Base-by-base conservation (phyloP, 2,113 vertebrate genomes). In the Periophthalmus modestus region DNA sequence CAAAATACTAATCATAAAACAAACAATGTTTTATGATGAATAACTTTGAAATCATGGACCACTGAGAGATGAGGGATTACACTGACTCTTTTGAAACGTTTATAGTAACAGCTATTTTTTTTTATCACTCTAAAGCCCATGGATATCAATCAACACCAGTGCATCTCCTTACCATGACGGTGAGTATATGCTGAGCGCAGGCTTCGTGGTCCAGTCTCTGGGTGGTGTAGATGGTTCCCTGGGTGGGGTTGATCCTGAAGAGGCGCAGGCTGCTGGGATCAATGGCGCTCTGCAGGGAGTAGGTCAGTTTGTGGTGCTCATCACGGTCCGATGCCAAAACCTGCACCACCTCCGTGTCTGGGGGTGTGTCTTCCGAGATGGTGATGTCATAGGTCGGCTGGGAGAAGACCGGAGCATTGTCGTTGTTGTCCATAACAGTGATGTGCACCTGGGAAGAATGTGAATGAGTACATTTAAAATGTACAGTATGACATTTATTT, bases 371-470 rank as follows among this genome's bases (percentile, higher is more conserved):
- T 84, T 99, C 97, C 1, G 96, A 95, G 81, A 99, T 94, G 0
- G 94, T 95, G 78, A 97, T 94, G 2, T 98, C 96, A 0, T 99
- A 98, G 75, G 87, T 94, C 0, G 95, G 89, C 68, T 98, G 96
- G 75, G 96, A 96, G 91, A 99, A 99, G 84, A 97, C 89, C 0
- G 98, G 97, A 39, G 95, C 92, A 0, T 99, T 98, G 92, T 99
- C 98, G 13, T 99, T 99, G 88, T 95, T 95, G 94, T 99, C 98
- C 86, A 98, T 77, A 33, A 99, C 95, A 71, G 91, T 96, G 87
- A 99, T 94, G 80, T 96, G 93, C 78, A 99, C 95, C 98, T 99
- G 72, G 65, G 24, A n/a, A 58, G 33, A 69, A n/a, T 54, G n/a
- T n/a, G 15, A 55, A 14, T 28, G 57, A 58, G 6, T 9, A 10